Percentiles rank a stretch among this genome's conserved stretches.
Evolutionary conservation across 2,888 invertebrate genomes (phyloP).

Genomic region (Syritta pipiens): DNA sequence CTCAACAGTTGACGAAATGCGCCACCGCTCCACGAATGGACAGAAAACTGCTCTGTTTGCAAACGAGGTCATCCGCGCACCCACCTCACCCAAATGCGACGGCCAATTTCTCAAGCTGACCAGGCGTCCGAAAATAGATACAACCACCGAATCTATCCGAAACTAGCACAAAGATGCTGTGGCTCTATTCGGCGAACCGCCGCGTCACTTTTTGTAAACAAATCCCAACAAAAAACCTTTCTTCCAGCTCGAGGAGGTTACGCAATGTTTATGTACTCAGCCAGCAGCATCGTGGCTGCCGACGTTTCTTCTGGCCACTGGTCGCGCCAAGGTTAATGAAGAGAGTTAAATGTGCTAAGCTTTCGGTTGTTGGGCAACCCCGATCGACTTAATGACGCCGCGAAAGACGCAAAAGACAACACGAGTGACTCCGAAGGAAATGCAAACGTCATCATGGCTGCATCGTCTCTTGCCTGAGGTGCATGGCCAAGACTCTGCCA

Average conservation of each 20-base stretch:
- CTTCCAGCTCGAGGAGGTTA: slow-evolving; percentile 16
- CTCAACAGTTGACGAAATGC: not conserved
- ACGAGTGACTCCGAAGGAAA: not conserved
- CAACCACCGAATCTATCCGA: not conserved
- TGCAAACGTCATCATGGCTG: slow-evolving; percentile 3
- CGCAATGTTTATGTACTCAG: slow-evolving; percentile 39
- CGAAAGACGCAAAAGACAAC: not conserved
- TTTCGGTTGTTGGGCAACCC: slow-evolving; percentile 25
- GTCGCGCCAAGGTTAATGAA: slow-evolving; percentile 57
- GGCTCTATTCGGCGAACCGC: not conserved
- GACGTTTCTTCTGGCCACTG: slow-evolving; percentile 29
- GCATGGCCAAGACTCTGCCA: slow-evolving; percentile 18
- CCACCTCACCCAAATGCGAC: not conserved
- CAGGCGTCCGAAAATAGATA: not conserved
- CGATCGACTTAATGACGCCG: not conserved
- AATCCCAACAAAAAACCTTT: slow-evolving; percentile 11
- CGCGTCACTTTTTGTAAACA: not conserved
- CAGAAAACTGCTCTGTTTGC: slow-evolving; percentile 35
- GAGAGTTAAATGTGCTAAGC: slow-evolving; percentile 43
- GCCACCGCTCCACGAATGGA: not conserved
- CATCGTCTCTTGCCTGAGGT: not conserved
- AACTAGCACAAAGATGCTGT: not conserved
- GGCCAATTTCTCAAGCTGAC: slow-evolving; percentile 12
- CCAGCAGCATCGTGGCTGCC: slow-evolving; percentile 10
- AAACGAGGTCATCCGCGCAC: slow-evolving; percentile 32